Evolutionary conservation across 2,113 vertebrate genomes (phyloP), one percentile per base, ranked within the genome.

Genomic region (Emydura subglobosa): DNA sequence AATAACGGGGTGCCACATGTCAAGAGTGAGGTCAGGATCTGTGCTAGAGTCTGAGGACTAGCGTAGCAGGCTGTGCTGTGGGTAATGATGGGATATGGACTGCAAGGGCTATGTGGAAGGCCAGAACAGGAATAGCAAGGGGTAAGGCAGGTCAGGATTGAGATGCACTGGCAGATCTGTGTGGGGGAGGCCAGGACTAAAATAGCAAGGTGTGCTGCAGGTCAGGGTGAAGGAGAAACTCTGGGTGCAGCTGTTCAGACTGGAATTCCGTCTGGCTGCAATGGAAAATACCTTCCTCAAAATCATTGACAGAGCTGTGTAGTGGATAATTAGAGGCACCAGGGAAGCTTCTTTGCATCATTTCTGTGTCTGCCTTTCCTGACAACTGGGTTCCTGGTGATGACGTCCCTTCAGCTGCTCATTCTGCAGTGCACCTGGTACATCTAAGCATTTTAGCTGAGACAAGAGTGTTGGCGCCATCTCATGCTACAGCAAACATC

Each of bases 361-460:
- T n/a, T 92, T n/a, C 12, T 91, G 39, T 85, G n/a, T 57, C 80
- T 97, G 84, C 80, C 83, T 80, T 94, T 94, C 84, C 88, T 2
- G 6, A 84, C 79, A 86, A 90, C 87, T 74, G 72, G 86, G 87
- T 94, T 82, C 74, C 93, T 91, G 94, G 72, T 82, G 88, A 92
- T 95, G 88, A 85, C 50, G 16, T 83, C 61, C 10, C 0, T 86
- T 91, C 85, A 93, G 82, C 94, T 93, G 87, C 82, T 81, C 84
- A 86, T 79, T 1, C 93, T 95, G 96, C 94, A 93, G 89, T 78
- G 55, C 83, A 44, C 22, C 2, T 72, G 55, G 29, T 86, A 83
- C 27, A 31, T 93, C 85, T 89, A 83, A 31, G 93, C 85, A 49
- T 94, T 88, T 61, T 83, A 47, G 81, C 86, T 91, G 86, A 88